These are phyloP conservation scores for Zaprionus lineosus DNA, from an alignment of 2,888 invertebrate species.

Conservation along the genomic window DNA sequence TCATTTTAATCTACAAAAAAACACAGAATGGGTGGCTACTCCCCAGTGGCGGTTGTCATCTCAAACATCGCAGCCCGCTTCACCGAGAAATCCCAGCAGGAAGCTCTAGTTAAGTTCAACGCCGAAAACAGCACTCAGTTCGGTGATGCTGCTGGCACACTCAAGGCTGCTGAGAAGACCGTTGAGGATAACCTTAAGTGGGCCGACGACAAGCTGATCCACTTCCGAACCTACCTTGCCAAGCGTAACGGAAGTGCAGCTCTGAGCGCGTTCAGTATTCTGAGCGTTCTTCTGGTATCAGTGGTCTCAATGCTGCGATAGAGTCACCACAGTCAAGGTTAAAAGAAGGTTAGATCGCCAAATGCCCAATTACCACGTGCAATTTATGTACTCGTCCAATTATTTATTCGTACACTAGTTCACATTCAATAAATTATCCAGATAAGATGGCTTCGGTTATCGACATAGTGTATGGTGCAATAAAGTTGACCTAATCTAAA, in stretches of 20 bases:
- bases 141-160: constrained; percentile 63
- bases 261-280: constrained; percentile 49
- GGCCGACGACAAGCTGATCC: constrained; percentile 64
- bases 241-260: constrained; percentile 52
- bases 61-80: constrained; percentile 79
- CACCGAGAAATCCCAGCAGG: constrained; percentile 71
- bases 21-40: constrained; percentile 75
- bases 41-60: constrained; percentile 77
- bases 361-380: constrained; percentile 9
- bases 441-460: constrained; percentile 34
- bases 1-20: not conserved
- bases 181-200: constrained; percentile 80
- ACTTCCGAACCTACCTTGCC: constrained; percentile 66
- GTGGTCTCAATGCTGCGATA: constrained; percentile 50
- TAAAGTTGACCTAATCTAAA: too few species aligned
- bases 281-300: constrained; percentile 59
- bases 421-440: constrained; percentile 36
- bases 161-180: constrained; percentile 67
- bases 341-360: too few species aligned
- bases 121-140: constrained; percentile 62
- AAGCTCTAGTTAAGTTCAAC: constrained; percentile 68
- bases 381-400: constrained; percentile 4
- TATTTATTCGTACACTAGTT: constrained; percentile 39
- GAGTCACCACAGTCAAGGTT: not conserved
- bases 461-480: too few species aligned